Base-by-base conservation (phyloP, 37 sponge, comb jelly and placozoan species). In the Theonella swinhoei region DNA sequence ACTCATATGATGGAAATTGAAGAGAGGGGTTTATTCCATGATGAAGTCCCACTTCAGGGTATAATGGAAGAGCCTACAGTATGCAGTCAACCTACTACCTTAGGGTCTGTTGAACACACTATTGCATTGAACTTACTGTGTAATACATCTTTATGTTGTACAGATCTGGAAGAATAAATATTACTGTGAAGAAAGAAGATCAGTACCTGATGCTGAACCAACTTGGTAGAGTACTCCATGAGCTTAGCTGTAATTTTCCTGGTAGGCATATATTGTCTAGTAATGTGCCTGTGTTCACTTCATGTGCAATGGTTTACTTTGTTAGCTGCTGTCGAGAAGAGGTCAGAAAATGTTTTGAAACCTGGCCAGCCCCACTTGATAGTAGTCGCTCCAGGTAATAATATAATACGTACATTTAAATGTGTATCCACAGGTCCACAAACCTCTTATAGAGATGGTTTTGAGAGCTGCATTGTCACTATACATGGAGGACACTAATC, bases 401-500 rank as follows among this genome's bases (percentile, higher is more conserved):
- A n/a, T n/a, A n/a, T n/a, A n/a, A n/a, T 71, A 38, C 24, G 32
- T 35, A 8, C 3, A 1, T 77, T 77, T 26, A 25, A 5, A 62
- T 61, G 4, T 61, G 8, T 38, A 14, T n/a, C n/a, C n/a, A n/a
- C n/a, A n/a, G n/a, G n/a, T n/a, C n/a, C n/a, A n/a, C n/a, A n/a
- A n/a, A 28, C 17, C 28, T 24, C 54, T 68, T 47, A 32, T 69
- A 92, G 93, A 80, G 11, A 37, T 70, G 20, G 68, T 93, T 24
- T 59, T 93, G n/a, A 85, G 58, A 54, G 36, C 83, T 26, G 79
- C 65, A 0, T 79, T 93, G 17, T 70, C 76, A 8, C 30, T 93
- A 23, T 88, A 89, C 75, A 89, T 83, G 83, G 64, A 78, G 22
- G 76, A 76, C 42, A 22, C 23, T n/a, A 22, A 68, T 22, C 70